Percentiles rank a stretch among this genome's conserved stretches.
phyloP scores from a whole-genome alignment of 2,888 invertebrate genomes.

The Lepidonotus clava region DNA sequence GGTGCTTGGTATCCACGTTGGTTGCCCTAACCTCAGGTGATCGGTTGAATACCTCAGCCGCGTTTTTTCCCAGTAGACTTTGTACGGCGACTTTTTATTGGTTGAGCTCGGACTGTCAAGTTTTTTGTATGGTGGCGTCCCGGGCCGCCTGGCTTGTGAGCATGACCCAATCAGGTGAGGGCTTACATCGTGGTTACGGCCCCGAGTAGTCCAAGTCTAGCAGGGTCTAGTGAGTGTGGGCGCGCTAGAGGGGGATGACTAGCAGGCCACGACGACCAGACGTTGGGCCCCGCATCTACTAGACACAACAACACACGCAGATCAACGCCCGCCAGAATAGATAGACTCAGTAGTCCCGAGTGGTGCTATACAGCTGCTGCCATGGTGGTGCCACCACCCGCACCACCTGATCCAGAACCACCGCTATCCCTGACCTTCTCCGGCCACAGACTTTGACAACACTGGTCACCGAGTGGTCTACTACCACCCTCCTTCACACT shows the following conservation, averaged over 20 bases:
- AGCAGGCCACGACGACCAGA: not conserved
- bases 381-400: not conserved
- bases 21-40: slow-evolving; percentile 5
- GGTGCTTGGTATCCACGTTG: no score
- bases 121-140: not conserved
- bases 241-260: not conserved
- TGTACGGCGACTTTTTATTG: slow-evolving; percentile 29
- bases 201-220: not conserved
- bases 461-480: no score
- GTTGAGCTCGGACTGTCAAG: slow-evolving; percentile 20
- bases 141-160: not conserved
- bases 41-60: slow-evolving; percentile 16
- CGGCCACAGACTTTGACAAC: no score
- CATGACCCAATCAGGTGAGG: slow-evolving; percentile 47
- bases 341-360: not conserved
- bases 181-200: slow-evolving; percentile 33
- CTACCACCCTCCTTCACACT: not conserved
- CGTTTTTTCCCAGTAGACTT: slow-evolving; percentile 1
- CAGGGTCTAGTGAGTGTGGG: not conserved
- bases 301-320: slow-evolving; percentile 4
- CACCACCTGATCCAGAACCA: not conserved
- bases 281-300: not conserved
- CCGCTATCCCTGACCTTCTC: not conserved
- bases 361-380: not conserved
- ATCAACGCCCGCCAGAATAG: not conserved